Base-by-base conservation (phyloP, 2,113 vertebrate genomes). In the Pipra filicauda region DNA sequence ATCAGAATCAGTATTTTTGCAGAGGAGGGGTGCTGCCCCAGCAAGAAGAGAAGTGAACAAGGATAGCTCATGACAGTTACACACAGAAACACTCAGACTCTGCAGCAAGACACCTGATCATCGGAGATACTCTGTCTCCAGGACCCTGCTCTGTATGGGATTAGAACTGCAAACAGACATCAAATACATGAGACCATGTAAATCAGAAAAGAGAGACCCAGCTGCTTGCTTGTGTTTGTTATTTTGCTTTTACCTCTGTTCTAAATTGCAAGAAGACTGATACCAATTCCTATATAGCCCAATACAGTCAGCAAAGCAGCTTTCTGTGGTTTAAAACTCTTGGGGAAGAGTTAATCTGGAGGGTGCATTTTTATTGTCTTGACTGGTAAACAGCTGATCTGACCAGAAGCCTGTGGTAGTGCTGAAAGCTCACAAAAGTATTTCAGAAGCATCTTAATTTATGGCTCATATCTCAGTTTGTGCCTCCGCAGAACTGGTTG, bases 371-470 rank as follows among this genome's bases (percentile, higher is more conserved):
- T 80, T 77, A 30, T 80, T 91, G 48, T 86, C 62, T 76, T 81
- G 33, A 70, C 75, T 82, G 48, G 39, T 52, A 93, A 89, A 82
- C 35, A 84, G 73, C 79, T 94, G 79, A 93, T 94, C 48, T 72
- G 88, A 88, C 35, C 80, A 74, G 88, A 88, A 77, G 65, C 44
- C 52, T 72, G 19, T 64, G 39, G 62, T 69, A 66, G 54, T 87
- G 70, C 48, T 84, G 93, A 93, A 96, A 93, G 65, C 79, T 96
- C 39, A 19, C 61, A 46, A 2, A 88, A 91, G 23, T 93, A 72
- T 91, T 91, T 91, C 73, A 92, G 73, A 84, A 84, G 41, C 61
- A 57, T 93, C 61, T 92, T 82, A 89, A 94, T 79, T 84, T 66
- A 79, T 13, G 31, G 49, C 31, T 94, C 43, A 20, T 86, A 72